Percentiles rank a stretch among this genome's conserved stretches.
These are phyloP conservation scores for Caenorhabditis imperialis DNA, from an alignment of 2,888 invertebrate genomes.

Conservation along the genomic window DNA sequence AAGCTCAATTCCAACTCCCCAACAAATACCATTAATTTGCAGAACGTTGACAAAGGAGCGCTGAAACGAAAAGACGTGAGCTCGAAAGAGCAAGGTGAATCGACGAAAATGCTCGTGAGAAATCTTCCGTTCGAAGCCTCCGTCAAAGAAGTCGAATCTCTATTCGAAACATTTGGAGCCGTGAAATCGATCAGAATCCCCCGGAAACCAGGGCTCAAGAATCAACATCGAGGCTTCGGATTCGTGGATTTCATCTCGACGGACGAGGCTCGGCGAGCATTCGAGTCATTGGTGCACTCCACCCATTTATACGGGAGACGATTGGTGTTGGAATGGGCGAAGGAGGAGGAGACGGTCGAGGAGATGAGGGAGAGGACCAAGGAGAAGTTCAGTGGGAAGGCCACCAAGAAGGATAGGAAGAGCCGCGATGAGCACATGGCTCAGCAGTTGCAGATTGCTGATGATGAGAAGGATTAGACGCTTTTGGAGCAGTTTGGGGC, in stretches of 20 bases:
- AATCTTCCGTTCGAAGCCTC: slow-evolving; percentile 88
- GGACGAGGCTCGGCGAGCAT: slow-evolving; percentile 93
- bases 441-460: slow-evolving; percentile 57
- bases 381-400: slow-evolving; percentile 63
- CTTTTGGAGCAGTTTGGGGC: no score
- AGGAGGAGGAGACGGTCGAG: slow-evolving; percentile 85
- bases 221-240: slow-evolving; percentile 90
- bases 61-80: slow-evolving; percentile 82
- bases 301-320: slow-evolving; percentile 97
- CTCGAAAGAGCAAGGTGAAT: slow-evolving; percentile 66
- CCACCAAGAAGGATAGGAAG: slow-evolving; percentile 50
- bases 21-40: background rate
- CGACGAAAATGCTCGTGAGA: slow-evolving; percentile 90
- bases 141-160: slow-evolving; percentile 78
- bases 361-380: slow-evolving; percentile 82
- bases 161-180: slow-evolving; percentile 90
- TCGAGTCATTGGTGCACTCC: slow-evolving; percentile 86
- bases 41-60: slow-evolving; percentile 50
- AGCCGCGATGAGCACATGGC: slow-evolving; percentile 56
- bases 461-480: slow-evolving; percentile 55
- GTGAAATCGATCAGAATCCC: slow-evolving; percentile 91
- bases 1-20: background rate
- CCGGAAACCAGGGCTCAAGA: slow-evolving; percentile 82
- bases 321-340: slow-evolving; percentile 94
- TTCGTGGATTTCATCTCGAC: slow-evolving; percentile 89